A percentile compares a stretch with the other conserved stretches of the same genome.
Evolutionary conservation across 2,888 invertebrate genomes (phyloP).

Genomic region (Acronicta leporina): DNA sequence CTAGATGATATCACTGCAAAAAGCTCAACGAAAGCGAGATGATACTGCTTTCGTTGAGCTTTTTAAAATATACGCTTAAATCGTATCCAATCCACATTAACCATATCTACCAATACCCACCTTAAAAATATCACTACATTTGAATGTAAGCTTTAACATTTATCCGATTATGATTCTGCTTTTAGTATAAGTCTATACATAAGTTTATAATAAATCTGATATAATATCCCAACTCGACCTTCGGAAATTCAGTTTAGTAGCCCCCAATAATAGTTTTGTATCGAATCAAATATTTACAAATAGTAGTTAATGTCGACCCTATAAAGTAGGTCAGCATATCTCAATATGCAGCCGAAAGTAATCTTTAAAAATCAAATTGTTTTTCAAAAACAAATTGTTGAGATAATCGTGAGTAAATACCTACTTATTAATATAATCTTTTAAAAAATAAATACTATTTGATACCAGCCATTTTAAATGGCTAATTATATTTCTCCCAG

Average conservation of each 20-base stretch:
- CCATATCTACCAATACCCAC: conserved; percentile 34
- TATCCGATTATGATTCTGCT: conserved; percentile 20
- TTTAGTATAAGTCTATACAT: conserved; percentile 15
- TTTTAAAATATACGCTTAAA: too few species aligned
- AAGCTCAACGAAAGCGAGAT: too few species aligned
- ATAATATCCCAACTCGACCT: neutral
- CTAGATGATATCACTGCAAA: too few species aligned
- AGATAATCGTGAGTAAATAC: too few species aligned
- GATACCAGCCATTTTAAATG: too few species aligned
- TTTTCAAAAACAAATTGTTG: too few species aligned
- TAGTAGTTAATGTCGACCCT: neutral
- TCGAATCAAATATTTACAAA: too few species aligned
- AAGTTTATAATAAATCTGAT: conserved; percentile 17
- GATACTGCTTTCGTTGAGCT: too few species aligned
- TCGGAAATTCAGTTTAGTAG: neutral
- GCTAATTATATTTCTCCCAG: too few species aligned
- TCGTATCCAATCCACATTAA: conserved; percentile 17
- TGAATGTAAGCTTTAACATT: conserved; percentile 49
- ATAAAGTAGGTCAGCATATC: neutral
- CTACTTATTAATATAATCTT: too few species aligned
- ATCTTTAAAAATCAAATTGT: too few species aligned
- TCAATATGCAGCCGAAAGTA: neutral
- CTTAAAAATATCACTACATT: conserved; percentile 44
- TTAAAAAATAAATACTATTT: too few species aligned
- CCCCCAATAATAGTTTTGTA: neutral